These are phyloP conservation scores for Julus scanicus DNA, from an alignment of 2,888 invertebrate genomes.

Conservation along the genomic window DNA sequence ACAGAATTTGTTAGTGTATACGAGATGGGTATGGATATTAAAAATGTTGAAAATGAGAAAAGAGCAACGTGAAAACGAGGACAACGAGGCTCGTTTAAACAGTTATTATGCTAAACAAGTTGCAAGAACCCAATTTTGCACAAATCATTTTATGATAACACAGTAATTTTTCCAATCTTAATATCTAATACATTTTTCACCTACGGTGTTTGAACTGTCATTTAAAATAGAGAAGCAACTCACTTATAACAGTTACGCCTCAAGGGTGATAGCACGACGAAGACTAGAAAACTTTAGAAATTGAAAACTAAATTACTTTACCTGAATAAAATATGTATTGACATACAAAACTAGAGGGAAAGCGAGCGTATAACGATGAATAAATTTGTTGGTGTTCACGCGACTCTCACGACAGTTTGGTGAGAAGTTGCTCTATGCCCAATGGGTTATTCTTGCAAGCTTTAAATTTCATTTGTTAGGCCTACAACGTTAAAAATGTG, in stretches of 20 bases:
- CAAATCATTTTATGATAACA: constrained; percentile 39
- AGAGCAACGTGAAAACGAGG: background rate
- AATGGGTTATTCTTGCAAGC: background rate
- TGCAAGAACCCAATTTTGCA: constrained; percentile 32
- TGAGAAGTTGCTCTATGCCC: constrained; percentile 1
- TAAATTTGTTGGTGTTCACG: background rate
- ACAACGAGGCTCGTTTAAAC: constrained; percentile 20
- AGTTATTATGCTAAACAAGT: constrained; percentile 24
- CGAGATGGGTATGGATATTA: constrained; percentile 40
- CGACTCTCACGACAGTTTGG: background rate
- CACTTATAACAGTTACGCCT: background rate
- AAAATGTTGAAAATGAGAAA: background rate
- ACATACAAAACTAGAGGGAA: background rate
- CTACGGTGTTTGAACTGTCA: background rate
- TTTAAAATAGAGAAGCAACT: constrained; percentile 27
- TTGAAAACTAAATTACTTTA: constrained; percentile 41
- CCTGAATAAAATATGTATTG: constrained; percentile 25
- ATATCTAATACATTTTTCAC: background rate
- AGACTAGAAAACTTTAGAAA: background rate
- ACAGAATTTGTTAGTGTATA: constrained; percentile 31
- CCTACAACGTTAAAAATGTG: background rate
- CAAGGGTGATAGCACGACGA: background rate
- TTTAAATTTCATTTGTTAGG: constrained; percentile 14
- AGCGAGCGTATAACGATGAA: constrained; percentile 36
- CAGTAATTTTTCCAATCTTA: background rate